A percentile compares a stretch with the other conserved stretches of the same genome.
Conservation (phyloP, 1,140 invertebrate genomes). For the Neodiprion fabricii region DNA sequence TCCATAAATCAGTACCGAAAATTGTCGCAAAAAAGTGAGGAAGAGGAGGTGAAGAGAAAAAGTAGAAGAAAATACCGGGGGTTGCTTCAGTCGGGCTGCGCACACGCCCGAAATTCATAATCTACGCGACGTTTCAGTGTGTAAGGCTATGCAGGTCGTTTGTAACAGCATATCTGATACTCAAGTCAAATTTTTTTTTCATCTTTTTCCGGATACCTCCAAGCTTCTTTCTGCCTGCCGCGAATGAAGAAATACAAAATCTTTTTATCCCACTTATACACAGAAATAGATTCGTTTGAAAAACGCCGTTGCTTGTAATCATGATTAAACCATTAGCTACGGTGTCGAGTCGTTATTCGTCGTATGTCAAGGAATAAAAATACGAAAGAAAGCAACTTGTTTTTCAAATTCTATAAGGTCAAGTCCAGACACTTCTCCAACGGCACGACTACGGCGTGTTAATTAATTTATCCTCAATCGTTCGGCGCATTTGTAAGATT, state of each 20-base stretch:
- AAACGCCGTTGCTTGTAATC: too few relatives aligned
- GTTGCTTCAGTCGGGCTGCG: conserved; percentile 27
- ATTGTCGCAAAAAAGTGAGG: conserved; percentile 9
- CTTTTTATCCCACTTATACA: background rate
- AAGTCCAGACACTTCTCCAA: too few relatives aligned
- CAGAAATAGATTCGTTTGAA: background rate
- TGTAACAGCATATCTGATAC: conserved; percentile 7
- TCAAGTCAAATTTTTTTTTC: background rate
- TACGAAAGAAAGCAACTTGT: too few relatives aligned
- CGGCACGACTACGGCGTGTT: background rate
- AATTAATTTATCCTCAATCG: background rate
- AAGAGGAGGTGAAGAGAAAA: conserved; percentile 14
- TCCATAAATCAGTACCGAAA: conserved; percentile 10
- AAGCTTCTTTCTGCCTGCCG: background rate
- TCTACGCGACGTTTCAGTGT: background rate
- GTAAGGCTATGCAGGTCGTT: background rate
- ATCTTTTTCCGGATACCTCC: background rate
- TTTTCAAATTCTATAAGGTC: too few relatives aligned
- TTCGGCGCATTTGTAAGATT: background rate
- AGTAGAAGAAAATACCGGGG: conserved; percentile 28
- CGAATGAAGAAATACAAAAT: background rate
- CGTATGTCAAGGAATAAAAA: too few relatives aligned
- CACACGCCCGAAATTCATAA: conserved; percentile 11
- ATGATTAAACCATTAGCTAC: background rate
- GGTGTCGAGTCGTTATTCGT: background rate